Conservation (phyloP, 2,797 vertebrate genomes). For the Acrocephalus scirpaceus region DNA sequence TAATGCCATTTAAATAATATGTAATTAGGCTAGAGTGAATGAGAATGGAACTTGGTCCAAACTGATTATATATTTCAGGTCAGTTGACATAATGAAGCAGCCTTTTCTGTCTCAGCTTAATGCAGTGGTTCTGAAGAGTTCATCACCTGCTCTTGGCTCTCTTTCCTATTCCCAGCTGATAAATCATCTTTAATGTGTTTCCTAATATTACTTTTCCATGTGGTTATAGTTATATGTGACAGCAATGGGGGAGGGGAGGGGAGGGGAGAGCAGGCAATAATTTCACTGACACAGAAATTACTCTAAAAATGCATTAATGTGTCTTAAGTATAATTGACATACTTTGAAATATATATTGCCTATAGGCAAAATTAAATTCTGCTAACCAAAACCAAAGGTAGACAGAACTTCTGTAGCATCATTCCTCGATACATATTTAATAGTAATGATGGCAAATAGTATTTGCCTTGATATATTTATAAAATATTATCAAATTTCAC, state of each 20-base stretch:
- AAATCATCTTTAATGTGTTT: constrained; percentile 68
- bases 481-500: background rate
- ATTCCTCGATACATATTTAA: background rate
- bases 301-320: constrained; percentile 59
- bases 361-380: constrained; percentile 28
- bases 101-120: constrained; percentile 66
- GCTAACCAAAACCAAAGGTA: background rate
- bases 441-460: background rate
- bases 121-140: constrained; percentile 67
- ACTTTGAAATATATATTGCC: constrained; percentile 48
- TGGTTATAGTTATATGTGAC: constrained; percentile 46
- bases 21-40: constrained; percentile 47
- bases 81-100: constrained; percentile 65
- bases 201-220: constrained; percentile 52
- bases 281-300: constrained; percentile 61
- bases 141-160: constrained; percentile 66
- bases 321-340: constrained; percentile 44
- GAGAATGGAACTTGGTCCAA: constrained; percentile 60
- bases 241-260: background rate
- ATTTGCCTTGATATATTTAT: background rate
- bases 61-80: constrained; percentile 68
- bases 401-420: background rate
- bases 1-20: constrained; percentile 58
- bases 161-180: constrained; percentile 67
- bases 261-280: constrained; percentile 21